Conservation (phyloP, 92 coral and sea anemone genomes). For the Porites evermanni region DNA sequence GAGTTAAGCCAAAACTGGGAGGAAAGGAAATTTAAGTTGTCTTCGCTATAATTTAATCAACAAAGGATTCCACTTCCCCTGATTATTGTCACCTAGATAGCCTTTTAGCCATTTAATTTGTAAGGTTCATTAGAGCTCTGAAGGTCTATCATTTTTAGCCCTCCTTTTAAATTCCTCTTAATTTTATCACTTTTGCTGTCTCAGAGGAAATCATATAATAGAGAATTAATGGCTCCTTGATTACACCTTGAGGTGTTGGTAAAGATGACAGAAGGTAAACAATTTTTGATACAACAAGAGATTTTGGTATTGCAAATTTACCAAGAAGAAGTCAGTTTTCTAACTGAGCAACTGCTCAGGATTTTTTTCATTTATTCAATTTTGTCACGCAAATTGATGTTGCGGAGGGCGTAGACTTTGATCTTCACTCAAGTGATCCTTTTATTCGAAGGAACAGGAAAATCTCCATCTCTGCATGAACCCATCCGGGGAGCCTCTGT, state of each 20-base stretch:
- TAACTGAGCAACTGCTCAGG: background rate
- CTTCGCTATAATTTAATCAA: too few species aligned
- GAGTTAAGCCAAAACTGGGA: too few species aligned
- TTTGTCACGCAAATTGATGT: too few species aligned
- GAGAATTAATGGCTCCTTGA: background rate
- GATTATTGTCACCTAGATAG: too few species aligned
- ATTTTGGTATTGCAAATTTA: background rate
- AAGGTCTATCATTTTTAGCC: too few species aligned
- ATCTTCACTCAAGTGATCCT: background rate
- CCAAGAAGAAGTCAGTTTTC: background rate
- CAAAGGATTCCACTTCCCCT: too few species aligned
- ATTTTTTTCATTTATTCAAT: background rate
- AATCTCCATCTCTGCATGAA: too few species aligned
- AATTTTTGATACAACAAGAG: background rate
- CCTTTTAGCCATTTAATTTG: too few species aligned
- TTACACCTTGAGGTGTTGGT: background rate
- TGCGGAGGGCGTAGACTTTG: background rate
- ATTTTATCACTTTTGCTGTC: background rate
- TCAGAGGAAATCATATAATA: background rate
- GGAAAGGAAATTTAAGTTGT: too few species aligned
- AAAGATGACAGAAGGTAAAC: background rate
- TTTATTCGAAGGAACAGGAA: too few species aligned
- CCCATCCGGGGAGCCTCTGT: too few species aligned
- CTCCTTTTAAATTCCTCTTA: background rate
- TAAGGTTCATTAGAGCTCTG: too few species aligned